Evolutionary conservation across 2,797 vertebrate genomes (phyloP).

Genomic region (Phoxinus dragarum): DNA sequence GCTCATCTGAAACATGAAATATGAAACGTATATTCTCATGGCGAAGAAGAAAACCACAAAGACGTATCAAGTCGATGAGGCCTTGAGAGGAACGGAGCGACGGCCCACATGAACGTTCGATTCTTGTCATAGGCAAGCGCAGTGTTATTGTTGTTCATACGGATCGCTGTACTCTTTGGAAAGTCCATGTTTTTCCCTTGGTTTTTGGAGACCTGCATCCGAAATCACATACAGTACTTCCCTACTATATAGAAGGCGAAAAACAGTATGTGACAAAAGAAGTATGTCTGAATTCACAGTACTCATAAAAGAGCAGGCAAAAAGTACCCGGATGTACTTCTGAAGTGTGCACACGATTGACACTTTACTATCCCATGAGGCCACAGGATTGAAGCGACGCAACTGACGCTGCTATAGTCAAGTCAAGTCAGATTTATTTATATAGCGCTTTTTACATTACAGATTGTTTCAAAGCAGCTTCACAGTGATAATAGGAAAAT

Average conservation of each 20-base stretch:
- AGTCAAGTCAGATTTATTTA: no score
- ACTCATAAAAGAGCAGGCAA: not conserved
- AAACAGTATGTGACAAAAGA: not conserved
- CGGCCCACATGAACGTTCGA: slow-evolving; percentile 72
- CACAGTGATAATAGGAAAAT: no score
- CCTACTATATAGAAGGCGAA: not conserved
- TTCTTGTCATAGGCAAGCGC: slow-evolving; percentile 72
- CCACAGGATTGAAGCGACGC: not conserved
- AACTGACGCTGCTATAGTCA: no score
- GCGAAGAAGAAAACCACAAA: slow-evolving; percentile 70
- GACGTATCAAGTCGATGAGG: slow-evolving; percentile 72
- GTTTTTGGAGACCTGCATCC: not conserved
- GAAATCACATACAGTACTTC: not conserved
- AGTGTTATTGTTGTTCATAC: slow-evolving; percentile 76
- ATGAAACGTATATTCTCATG: slow-evolving; percentile 61
- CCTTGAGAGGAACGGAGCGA: slow-evolving; percentile 73
- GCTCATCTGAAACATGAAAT: slow-evolving; percentile 44
- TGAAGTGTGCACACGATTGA: not conserved
- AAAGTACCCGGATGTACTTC: not conserved
- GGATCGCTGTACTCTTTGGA: slow-evolving; percentile 66
- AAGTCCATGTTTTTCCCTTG: slow-evolving; percentile 48
- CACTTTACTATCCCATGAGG: not conserved
- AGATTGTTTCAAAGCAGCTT: no score
- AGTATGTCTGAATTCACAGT: not conserved
- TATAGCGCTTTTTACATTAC: no score